Evolutionary conservation across 2,888 invertebrate genomes (phyloP).

Genomic region (Sarcophaga subvicina): DNA sequence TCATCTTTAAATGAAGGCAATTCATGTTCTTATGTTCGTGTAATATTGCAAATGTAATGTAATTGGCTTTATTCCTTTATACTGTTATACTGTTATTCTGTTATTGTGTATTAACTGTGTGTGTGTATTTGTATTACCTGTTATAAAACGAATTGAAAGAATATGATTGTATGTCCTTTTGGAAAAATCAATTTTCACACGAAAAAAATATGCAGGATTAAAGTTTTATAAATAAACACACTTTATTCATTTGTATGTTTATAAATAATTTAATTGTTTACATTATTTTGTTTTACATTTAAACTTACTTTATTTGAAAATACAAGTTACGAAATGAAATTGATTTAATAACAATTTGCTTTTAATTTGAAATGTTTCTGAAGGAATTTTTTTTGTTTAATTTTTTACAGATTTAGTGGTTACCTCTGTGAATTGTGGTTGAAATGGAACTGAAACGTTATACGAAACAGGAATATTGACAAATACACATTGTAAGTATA

Average conservation of each 20-base stretch:
- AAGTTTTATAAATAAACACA: background rate
- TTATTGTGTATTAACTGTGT: background rate
- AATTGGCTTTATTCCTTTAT: slow-evolving; percentile 39
- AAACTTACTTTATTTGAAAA: background rate
- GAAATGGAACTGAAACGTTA: slow-evolving; percentile 62
- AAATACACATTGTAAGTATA: background rate
- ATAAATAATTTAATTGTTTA: background rate
- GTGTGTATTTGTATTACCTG: slow-evolving; percentile 58
- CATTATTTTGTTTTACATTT: background rate
- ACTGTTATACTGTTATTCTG: background rate
- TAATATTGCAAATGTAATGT: background rate
- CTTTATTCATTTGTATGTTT: background rate
- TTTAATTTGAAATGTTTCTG: slow-evolving; percentile 27
- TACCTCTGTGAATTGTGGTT: slow-evolving; percentile 64
- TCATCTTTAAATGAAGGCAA: too few species aligned
- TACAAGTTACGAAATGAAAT: too few species aligned
- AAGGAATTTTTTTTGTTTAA: slow-evolving; percentile 56
- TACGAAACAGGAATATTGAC: slow-evolving; percentile 51
- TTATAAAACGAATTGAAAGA: slow-evolving; percentile 41
- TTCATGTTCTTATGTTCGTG: too few species aligned
- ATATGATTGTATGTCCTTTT: slow-evolving; percentile 35
- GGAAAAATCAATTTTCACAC: slow-evolving; percentile 66
- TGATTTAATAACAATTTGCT: background rate
- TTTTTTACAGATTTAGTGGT: slow-evolving; percentile 43
- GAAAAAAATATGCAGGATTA: background rate